phyloP scores from a whole-genome alignment of 2,113 vertebrate genomes.

The Porphyrio hochstetteri region DNA sequence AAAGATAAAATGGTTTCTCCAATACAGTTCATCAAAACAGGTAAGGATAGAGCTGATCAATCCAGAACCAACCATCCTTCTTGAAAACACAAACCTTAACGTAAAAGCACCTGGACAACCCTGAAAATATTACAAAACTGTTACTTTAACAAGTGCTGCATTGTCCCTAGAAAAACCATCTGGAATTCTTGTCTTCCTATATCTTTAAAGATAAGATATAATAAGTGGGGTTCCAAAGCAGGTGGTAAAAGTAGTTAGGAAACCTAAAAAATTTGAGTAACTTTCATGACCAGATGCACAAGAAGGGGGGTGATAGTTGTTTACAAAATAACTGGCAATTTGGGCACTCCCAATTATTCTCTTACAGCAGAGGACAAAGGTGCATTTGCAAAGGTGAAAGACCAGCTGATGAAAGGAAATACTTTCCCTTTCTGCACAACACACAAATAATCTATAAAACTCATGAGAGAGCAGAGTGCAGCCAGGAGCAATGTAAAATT shows the following conservation, averaged over 20 bases:
- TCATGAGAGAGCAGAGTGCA: background rate
- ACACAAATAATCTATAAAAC: background rate
- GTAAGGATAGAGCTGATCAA: background rate
- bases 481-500: background rate
- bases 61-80: background rate
- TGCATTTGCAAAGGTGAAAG: constrained; percentile 33
- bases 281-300: background rate
- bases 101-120: background rate
- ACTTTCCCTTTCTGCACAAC: background rate
- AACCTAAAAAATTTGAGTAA: background rate
- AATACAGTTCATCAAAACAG: background rate
- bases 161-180: background rate
- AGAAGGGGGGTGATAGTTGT: background rate
- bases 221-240: background rate
- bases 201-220: background rate
- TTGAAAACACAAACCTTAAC: background rate
- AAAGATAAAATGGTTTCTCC: background rate
- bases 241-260: background rate
- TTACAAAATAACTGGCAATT: constrained; percentile 16
- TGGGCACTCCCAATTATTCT: constrained; percentile 7
- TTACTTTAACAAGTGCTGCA: background rate
- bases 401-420: constrained; percentile 11
- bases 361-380: background rate
- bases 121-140: background rate
- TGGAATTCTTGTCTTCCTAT: background rate